These are phyloP conservation scores for Sebastes schlegelii DNA, from an alignment of 2,113 vertebrate species.

Conservation along the genomic window DNA sequence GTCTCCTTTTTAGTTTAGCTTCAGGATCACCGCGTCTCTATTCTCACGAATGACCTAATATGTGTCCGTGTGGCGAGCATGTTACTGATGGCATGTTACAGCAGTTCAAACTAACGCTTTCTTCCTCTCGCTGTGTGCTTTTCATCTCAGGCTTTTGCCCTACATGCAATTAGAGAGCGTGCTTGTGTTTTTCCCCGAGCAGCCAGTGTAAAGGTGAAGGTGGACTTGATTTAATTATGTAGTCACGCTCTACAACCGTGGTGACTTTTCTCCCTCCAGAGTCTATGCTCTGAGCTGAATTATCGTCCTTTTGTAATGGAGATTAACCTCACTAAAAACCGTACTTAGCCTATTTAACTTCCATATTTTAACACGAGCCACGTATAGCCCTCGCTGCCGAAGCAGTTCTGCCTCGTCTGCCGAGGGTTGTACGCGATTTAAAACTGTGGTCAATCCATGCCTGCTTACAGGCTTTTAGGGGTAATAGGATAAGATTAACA, in stretches of 20 bases:
- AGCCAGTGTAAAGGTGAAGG: slow-evolving; percentile 60
- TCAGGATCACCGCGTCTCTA: slow-evolving; percentile 48
- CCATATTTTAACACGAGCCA: slow-evolving; percentile 60
- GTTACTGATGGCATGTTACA: slow-evolving; percentile 33
- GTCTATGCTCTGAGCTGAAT: slow-evolving; percentile 49
- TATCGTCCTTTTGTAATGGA: slow-evolving; percentile 71
- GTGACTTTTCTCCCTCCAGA: slow-evolving; percentile 32
- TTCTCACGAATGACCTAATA: slow-evolving; percentile 42
- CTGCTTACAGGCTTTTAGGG: slow-evolving; percentile 73
- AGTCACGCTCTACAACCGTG: slow-evolving; percentile 12
- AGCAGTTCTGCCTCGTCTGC: slow-evolving; percentile 53
- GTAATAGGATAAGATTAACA: slow-evolving; percentile 82
- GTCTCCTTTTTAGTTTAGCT: slow-evolving; percentile 20
- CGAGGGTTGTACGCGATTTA: slow-evolving; percentile 62
- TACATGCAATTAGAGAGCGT: slow-evolving; percentile 15
- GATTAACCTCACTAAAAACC: slow-evolving; percentile 74
- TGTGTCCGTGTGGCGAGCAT: slow-evolving; percentile 34
- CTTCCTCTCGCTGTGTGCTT: neutral
- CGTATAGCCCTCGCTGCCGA: slow-evolving; percentile 39
- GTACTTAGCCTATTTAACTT: slow-evolving; percentile 68
- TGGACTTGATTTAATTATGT: slow-evolving; percentile 65
- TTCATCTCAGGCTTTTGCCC: slow-evolving; percentile 33
- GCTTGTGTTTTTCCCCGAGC: slow-evolving; percentile 29
- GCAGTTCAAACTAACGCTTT: slow-evolving; percentile 15
- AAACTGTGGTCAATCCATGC: slow-evolving; percentile 69